Evolutionary conservation across 1,140 invertebrate genomes (phyloP).

Genomic region (Drosophila biarmipes): DNA sequence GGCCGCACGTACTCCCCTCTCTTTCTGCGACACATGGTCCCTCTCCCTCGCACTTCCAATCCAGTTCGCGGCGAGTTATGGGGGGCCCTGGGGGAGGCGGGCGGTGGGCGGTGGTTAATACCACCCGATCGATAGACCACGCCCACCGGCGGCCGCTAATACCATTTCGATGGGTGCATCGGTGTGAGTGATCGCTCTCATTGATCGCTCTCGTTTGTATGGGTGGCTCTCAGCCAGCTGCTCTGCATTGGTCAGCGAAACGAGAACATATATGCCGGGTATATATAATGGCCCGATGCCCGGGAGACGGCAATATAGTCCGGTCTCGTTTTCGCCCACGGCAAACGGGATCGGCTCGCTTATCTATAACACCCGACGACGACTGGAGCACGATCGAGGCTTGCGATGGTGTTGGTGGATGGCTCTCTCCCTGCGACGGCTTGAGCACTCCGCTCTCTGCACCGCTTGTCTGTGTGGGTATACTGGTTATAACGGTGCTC

Average conservation of each 20-base stretch:
- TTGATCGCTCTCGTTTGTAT: constrained; percentile 63
- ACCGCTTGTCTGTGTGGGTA: constrained; percentile 36
- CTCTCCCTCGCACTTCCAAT: constrained; percentile 22
- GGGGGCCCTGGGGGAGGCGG: constrained; percentile 11
- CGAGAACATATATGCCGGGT: constrained; percentile 64
- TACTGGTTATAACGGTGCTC: constrained; percentile 82
- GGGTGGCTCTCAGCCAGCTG: constrained; percentile 49
- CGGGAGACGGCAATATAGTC: constrained; percentile 48
- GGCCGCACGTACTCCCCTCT: constrained; percentile 7
- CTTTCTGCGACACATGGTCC: constrained; percentile 3
- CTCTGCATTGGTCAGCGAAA: constrained; percentile 84
- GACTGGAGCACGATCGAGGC: constrained; percentile 27
- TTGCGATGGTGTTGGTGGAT: constrained; percentile 8
- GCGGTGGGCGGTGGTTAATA: constrained; percentile 11
- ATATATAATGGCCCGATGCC: constrained; percentile 44
- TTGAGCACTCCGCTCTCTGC: constrained; percentile 15
- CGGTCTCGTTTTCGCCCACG: constrained; percentile 57
- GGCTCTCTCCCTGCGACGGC: not conserved
- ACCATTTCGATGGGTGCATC: constrained; percentile 36
- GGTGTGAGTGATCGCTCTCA: constrained; percentile 47
- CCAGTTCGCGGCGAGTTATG: constrained; percentile 19
- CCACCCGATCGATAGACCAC: constrained; percentile 64
- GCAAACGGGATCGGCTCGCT: constrained; percentile 45
- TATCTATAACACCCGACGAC: constrained; percentile 67
- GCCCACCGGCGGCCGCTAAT: constrained; percentile 58